Evolutionary conservation across 35 echinoderm and acorn worm genomes (phyloP).

Genomic region (Lytechinus variegatus): DNA sequence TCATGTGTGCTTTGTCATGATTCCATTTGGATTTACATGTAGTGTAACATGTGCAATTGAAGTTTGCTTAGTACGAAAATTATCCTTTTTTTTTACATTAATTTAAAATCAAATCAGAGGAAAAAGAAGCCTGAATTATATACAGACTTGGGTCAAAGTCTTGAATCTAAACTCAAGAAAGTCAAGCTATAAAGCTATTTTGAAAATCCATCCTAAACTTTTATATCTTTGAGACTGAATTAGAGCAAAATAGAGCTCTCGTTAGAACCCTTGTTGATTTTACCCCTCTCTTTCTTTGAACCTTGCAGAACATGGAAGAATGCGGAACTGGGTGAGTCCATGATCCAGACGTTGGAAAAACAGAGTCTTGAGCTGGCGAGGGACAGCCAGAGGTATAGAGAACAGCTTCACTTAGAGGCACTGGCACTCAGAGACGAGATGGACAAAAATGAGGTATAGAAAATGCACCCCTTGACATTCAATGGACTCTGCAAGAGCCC

Average conservation of each 20-base stretch:
- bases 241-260: background rate
- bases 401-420: conserved; percentile 84
- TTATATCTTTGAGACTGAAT: background rate
- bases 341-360: conserved; percentile 97
- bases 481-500: background rate
- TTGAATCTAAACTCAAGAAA: background rate
- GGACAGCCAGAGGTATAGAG: conserved; percentile 83
- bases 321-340: conserved; percentile 93
- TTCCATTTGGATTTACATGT: too few species aligned
- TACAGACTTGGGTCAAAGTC: too few species aligned
- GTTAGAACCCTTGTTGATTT: background rate
- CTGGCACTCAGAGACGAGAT: conserved; percentile 91
- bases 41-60: too few species aligned
- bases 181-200: background rate
- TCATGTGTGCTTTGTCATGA: too few species aligned
- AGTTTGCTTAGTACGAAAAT: too few species aligned
- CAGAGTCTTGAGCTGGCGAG: conserved; percentile 87
- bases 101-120: too few species aligned
- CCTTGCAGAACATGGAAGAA: conserved; percentile 96
- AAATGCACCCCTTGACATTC: background rate
- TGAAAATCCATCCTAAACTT: background rate
- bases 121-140: too few species aligned
- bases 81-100: too few species aligned
- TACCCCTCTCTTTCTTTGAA: conserved; percentile 25
- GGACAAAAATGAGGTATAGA: conserved; percentile 93